Evolutionary conservation across 2,888 invertebrate species (phyloP).

Genomic region (Ennomos quercinarius): DNA sequence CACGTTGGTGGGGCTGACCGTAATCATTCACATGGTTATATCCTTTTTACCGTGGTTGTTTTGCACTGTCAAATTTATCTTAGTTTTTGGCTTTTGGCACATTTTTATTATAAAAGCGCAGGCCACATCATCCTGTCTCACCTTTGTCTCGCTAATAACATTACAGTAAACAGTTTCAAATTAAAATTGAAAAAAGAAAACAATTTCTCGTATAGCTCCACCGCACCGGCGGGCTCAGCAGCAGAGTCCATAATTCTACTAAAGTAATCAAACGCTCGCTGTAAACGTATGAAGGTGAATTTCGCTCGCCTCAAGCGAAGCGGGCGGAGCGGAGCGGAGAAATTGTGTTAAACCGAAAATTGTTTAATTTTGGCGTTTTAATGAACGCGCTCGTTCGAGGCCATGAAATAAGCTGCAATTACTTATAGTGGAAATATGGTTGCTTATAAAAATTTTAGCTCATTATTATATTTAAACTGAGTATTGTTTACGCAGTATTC

Average conservation of each 20-base stretch:
- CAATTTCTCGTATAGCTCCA: neutral
- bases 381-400: slow-evolving; percentile 38
- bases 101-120: too few relatives aligned
- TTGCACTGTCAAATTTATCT: too few relatives aligned
- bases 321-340: slow-evolving; percentile 13
- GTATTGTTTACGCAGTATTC: too few relatives aligned
- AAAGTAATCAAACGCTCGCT: slow-evolving; percentile 20
- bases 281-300: slow-evolving; percentile 20
- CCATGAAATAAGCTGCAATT: slow-evolving; percentile 19
- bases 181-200: neutral
- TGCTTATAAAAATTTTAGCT: too few relatives aligned
- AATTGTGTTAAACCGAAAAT: slow-evolving; percentile 44
- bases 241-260: slow-evolving; percentile 8
- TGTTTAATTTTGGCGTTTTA: slow-evolving; percentile 47
- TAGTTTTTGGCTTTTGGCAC: too few relatives aligned
- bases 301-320: slow-evolving; percentile 15
- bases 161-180: neutral
- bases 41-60: too few relatives aligned
- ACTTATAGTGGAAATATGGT: too few relatives aligned
- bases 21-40: too few relatives aligned
- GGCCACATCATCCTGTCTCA: too few relatives aligned
- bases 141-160: too few relatives aligned
- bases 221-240: neutral
- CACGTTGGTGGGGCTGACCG: too few relatives aligned
- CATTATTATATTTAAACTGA: too few relatives aligned